A percentile compares a stretch with the other conserved stretches of the same genome.
These are phyloP conservation scores for Rhincodon typus DNA, from an alignment of 2,797 vertebrate genomes.

Conservation along the genomic window DNA sequence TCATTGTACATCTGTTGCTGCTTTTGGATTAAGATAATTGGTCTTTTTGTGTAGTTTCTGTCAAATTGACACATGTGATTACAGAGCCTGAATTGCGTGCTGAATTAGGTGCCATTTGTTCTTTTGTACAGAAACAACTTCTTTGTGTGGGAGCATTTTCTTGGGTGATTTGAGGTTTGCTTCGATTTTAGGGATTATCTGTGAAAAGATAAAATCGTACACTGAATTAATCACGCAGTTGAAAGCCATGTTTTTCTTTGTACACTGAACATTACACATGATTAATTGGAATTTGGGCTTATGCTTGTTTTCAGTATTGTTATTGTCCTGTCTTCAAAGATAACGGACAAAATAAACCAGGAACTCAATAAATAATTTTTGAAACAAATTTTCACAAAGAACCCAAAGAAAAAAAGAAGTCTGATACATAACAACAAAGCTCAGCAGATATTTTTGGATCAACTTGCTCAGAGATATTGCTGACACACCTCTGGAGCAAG, in stretches of 20 bases:
- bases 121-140: neutral
- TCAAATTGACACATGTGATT: conserved; percentile 12
- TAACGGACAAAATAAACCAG: neutral
- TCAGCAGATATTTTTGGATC: neutral
- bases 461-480: too few species aligned
- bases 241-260: neutral
- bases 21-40: conserved; percentile 9
- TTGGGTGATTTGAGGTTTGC: too few species aligned
- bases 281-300: neutral
- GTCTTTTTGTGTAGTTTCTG: neutral
- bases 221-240: neutral
- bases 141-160: neutral
- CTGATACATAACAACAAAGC: neutral
- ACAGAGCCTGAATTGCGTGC: neutral
- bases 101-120: conserved; percentile 2
- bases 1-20: neutral
- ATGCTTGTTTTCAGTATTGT: neutral
- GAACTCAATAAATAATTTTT: neutral
- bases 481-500: too few species aligned
- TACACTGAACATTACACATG: neutral
- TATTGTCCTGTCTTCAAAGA: neutral
- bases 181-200: neutral
- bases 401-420: neutral
- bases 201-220: neutral
- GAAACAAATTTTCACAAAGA: neutral